phyloP scores from a whole-genome alignment of 2,797 vertebrate species.

The Hypotaenidia okinawae region DNA sequence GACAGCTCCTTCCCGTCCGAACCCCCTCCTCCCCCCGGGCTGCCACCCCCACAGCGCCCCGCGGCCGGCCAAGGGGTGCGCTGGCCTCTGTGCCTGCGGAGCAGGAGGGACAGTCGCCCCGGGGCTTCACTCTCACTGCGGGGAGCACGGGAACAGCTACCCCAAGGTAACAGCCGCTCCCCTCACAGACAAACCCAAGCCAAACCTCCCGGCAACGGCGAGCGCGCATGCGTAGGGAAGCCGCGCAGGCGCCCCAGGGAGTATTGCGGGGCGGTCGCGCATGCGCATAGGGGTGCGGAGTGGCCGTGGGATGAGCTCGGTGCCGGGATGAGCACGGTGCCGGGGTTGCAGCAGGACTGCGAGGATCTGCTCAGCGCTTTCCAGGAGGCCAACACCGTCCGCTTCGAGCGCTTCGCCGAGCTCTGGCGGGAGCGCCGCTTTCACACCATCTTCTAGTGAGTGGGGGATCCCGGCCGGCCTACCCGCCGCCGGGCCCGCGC shows the following conservation, averaged over 20 bases:
- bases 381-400: constrained; percentile 83
- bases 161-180: too few relatives aligned
- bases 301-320: neutral
- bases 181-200: fast-evolving
- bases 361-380: constrained; percentile 86
- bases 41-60: too few relatives aligned
- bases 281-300: too few relatives aligned
- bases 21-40: neutral
- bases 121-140: too few relatives aligned
- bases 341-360: constrained; percentile 81
- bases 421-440: constrained; percentile 90
- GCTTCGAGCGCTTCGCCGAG: constrained; percentile 87
- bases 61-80: neutral
- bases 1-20: neutral
- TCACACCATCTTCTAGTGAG: constrained; percentile 87
- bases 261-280: fast-evolving
- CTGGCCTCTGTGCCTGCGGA: fast-evolving
- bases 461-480: neutral
- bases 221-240: neutral
- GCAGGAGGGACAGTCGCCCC: fast-evolving
- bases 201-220: fast-evolving
- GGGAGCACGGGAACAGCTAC: too few relatives aligned
- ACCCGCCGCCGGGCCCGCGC: neutral
- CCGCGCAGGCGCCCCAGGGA: neutral
- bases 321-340: constrained; percentile 13